A percentile compares a stretch with the other conserved stretches of the same genome.
Evolutionary conservation across 2,113 vertebrate genomes (phyloP).

Genomic region (Sylvietta virens): DNA sequence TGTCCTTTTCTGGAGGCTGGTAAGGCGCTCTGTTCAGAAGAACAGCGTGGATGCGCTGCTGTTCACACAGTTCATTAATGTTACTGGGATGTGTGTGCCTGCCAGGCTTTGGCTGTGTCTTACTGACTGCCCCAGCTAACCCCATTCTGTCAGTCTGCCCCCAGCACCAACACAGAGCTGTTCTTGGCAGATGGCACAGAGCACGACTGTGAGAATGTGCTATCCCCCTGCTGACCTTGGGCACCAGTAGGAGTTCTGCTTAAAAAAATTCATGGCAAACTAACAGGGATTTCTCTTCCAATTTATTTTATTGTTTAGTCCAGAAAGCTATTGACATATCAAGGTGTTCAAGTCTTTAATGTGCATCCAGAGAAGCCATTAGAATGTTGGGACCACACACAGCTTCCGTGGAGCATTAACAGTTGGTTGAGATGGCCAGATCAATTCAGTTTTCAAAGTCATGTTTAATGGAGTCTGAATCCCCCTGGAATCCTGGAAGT

Average conservation of each 20-base stretch:
- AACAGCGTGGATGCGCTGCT: neutral
- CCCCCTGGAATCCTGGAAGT: neutral
- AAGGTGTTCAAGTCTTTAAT: neutral
- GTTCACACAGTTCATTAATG: neutral
- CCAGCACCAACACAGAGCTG: neutral
- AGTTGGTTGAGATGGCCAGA: neutral
- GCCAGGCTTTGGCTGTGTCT: neutral
- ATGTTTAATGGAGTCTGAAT: neutral
- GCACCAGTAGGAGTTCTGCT: neutral
- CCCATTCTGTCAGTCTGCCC: neutral
- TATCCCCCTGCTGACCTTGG: neutral
- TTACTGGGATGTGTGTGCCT: neutral
- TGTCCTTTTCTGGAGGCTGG: neutral
- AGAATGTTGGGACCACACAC: neutral
- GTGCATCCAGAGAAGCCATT: neutral
- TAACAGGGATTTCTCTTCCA: neutral
- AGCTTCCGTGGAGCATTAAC: neutral
- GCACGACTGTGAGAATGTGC: neutral
- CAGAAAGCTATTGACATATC: neutral
- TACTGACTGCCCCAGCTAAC: neutral
- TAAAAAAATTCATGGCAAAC: slow-evolving; percentile 5
- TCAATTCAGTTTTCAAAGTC: neutral
- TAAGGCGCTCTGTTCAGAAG: neutral
- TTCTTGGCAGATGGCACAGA: neutral
- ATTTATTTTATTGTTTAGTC: neutral